phyloP scores from a whole-genome alignment of 2,797 vertebrate species.

The Menidia menidia region DNA sequence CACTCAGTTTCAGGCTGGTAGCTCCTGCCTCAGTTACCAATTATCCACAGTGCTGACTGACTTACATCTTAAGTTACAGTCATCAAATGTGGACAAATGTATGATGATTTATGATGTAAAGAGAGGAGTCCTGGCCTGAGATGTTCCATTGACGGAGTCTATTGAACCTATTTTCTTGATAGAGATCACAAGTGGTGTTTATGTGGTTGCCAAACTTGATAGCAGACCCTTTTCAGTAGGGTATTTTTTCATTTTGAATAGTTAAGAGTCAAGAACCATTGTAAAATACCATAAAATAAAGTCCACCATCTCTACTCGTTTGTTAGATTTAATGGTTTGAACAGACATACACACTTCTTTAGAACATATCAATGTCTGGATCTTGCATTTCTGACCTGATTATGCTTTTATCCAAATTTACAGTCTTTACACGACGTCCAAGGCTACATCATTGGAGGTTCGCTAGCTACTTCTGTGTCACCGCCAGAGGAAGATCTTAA shows the following conservation, averaged over 20 bases:
- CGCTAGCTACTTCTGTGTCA: too few species aligned
- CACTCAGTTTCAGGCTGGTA: slow-evolving; percentile 48
- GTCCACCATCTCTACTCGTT: neutral
- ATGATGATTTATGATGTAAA: neutral
- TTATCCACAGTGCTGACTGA: slow-evolving; percentile 24
- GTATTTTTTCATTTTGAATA: too few species aligned
- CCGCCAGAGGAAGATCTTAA: too few species aligned
- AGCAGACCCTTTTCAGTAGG: too few species aligned
- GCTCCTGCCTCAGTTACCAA: slow-evolving; percentile 30
- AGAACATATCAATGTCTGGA: too few species aligned
- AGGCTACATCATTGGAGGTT: too few species aligned
- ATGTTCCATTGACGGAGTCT: neutral
- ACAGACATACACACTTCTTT: too few species aligned
- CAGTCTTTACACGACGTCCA: neutral
- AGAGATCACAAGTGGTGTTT: too few species aligned
- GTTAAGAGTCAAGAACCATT: too few species aligned
- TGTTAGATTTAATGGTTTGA: neutral
- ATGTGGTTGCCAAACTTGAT: too few species aligned
- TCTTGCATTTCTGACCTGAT: neutral
- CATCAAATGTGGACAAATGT: slow-evolving; percentile 13
- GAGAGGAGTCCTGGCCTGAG: neutral
- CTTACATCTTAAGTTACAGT: slow-evolving; percentile 17
- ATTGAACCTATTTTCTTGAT: too few species aligned
- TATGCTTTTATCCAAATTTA: neutral
- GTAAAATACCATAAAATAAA: neutral